Evolutionary conservation across 2,888 invertebrate genomes (phyloP).

Genomic region (Stegana nigrithorax): DNA sequence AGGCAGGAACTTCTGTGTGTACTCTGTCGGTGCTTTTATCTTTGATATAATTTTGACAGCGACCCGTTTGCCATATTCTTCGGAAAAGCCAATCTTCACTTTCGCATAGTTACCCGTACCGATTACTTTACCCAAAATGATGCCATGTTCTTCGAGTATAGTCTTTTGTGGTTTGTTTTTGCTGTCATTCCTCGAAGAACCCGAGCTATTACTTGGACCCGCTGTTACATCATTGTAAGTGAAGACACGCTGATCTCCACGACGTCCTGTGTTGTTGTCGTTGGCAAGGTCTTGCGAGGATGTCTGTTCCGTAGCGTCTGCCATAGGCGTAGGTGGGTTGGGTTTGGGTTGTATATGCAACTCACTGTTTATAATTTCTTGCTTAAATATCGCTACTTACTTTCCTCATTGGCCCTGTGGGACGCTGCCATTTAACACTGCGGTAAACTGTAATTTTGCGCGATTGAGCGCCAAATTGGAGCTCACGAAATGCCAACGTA

Average conservation of each 20-base stretch:
- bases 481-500: background rate
- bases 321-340: no score
- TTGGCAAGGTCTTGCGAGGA: constrained; percentile 48
- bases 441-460: background rate
- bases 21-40: constrained; percentile 83
- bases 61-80: constrained; percentile 78
- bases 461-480: background rate
- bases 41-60: constrained; percentile 88
- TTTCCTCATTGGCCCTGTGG: background rate
- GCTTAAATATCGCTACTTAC: no score
- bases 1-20: constrained; percentile 82
- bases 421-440: background rate
- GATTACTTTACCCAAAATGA: constrained; percentile 79
- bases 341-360: background rate
- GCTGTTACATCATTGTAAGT: constrained; percentile 35
- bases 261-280: constrained; percentile 45
- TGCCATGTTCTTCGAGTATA: constrained; percentile 84
- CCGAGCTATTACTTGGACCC: no score
- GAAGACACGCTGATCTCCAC: constrained; percentile 47
- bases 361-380: no score
- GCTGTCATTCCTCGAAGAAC: constrained; percentile 28
- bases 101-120: constrained; percentile 87
- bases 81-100: constrained; percentile 82
- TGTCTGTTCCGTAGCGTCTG: constrained; percentile 20
- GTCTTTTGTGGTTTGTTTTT: constrained; percentile 67